Evolutionary conservation across 2,113 vertebrate genomes (phyloP), one percentile per base, ranked within the genome.

Genomic region (Aramus guarauna): DNA sequence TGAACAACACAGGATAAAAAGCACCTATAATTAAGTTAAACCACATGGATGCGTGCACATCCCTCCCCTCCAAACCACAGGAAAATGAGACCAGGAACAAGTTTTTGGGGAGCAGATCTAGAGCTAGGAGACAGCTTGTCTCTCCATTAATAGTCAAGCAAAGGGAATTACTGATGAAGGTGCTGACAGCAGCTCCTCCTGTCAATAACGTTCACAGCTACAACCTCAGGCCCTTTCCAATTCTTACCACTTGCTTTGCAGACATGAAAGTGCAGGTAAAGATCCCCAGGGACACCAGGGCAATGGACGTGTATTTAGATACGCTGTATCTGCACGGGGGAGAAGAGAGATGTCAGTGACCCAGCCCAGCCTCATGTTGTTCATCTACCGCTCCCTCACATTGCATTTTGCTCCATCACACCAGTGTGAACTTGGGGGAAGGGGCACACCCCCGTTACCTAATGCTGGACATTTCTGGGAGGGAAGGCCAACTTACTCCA

Each of bases 191-290:
- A 64, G 66, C 59, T 82, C 68, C 73, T 84, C 41, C 77, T 43
- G 14, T 41, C 53, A 30, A 8, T 20, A 47, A 12, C 18, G 21
- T 3, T 62, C 68, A 17, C 6, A 59, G 80, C 24, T 52, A 6
- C 1, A 18, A 16, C 36, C 56, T 29, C 39, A 47, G 68, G 30
- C 50, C 47, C 50, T 47, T n/a, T 23, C 58, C 74, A 47, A 32
- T 18, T 78, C 99, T 99, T 98, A 99, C 99, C 99, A 99, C 98
- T 98, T 99, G 99, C 90, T 98, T 99, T 23, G 99, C 99, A 77
- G 99, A 99, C 99, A 99, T 99, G 83, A 99, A 98, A 34, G 99
- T 99, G 98, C 99, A 99, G 94, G 99, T 99, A 93, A 99, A 99
- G 97, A 99, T 99, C 45, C 99, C 99, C 67, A 98, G 48, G n/a